Evolutionary conservation across 2,797 vertebrate species (phyloP).

Genomic region (Rhincodon typus): DNA sequence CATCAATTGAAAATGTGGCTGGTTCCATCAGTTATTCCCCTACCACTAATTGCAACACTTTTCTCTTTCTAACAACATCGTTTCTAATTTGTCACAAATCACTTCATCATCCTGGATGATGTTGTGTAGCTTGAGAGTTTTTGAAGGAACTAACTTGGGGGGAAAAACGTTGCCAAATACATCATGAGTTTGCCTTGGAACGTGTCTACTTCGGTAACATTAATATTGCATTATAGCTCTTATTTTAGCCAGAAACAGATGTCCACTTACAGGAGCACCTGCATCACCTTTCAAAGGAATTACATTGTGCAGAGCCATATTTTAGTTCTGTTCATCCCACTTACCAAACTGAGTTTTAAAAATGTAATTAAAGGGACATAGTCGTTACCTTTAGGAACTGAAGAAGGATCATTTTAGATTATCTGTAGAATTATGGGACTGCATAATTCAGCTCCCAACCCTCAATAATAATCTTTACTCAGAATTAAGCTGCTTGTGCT

Average conservation of each 20-base stretch:
- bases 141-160: not conserved
- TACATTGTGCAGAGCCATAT: not conserved
- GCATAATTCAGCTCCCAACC: not conserved
- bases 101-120: too few relatives aligned
- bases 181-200: not conserved
- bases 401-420: not conserved
- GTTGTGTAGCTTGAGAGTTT: not conserved
- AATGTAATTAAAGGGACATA: not conserved
- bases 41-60: not conserved
- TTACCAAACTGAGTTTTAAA: not conserved
- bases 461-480: not conserved
- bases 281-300: not conserved
- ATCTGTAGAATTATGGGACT: not conserved
- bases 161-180: not conserved
- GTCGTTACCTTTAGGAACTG: not conserved
- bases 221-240: not conserved
- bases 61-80: not conserved
- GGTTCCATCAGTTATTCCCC: not conserved
- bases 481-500: not conserved
- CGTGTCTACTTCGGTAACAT: not conserved
- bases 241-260: conserved; percentile 15
- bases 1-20: not conserved
- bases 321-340: not conserved
- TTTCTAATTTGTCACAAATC: not conserved
- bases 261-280: not conserved